A percentile compares a stretch with the other conserved stretches of the same genome.
These are phyloP conservation scores for Neofelis nebulosa DNA, from an alignment of 2,113 vertebrate species.

Conservation along the genomic window DNA sequence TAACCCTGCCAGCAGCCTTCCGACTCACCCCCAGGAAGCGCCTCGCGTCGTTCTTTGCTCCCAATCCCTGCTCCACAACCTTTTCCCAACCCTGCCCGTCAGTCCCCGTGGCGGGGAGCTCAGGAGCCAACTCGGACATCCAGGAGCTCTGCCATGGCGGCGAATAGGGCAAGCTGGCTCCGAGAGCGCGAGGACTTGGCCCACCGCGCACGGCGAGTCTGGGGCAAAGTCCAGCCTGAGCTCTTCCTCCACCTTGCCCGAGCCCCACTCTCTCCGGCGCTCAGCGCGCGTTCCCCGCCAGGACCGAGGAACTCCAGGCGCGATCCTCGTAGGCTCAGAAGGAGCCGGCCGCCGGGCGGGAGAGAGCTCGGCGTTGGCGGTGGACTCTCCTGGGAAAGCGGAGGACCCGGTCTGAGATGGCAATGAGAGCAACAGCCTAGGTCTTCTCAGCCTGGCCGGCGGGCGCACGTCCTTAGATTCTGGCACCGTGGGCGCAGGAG, in stretches of 20 bases:
- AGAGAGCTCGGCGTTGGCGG: not conserved
- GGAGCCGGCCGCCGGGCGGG: rapidly evolving
- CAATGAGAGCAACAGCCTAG: rapidly evolving
- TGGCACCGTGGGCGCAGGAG: not conserved
- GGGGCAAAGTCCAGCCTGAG: not conserved
- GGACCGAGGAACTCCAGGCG: rapidly evolving
- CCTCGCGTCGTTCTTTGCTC: no score
- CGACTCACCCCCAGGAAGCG: not conserved
- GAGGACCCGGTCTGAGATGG: not conserved
- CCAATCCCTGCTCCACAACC: not conserved
- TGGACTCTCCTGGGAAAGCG: not conserved
- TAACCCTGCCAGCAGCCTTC: not conserved
- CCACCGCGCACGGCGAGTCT: rapidly evolving
- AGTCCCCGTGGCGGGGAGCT: rapidly evolving
- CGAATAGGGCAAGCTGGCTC: rapidly evolving
- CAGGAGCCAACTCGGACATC: no score
- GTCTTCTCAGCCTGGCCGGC: not conserved
- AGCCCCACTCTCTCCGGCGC: rapidly evolving
- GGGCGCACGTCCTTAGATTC: not conserved
- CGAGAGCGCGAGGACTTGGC: rapidly evolving
- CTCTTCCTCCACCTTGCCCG: not conserved
- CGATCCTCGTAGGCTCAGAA: not conserved
- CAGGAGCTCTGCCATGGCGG: not conserved
- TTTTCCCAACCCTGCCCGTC: no score
- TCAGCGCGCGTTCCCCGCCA: not conserved